phyloP scores from a whole-genome alignment of 2,113 vertebrate genomes.

The Passer montanus region DNA sequence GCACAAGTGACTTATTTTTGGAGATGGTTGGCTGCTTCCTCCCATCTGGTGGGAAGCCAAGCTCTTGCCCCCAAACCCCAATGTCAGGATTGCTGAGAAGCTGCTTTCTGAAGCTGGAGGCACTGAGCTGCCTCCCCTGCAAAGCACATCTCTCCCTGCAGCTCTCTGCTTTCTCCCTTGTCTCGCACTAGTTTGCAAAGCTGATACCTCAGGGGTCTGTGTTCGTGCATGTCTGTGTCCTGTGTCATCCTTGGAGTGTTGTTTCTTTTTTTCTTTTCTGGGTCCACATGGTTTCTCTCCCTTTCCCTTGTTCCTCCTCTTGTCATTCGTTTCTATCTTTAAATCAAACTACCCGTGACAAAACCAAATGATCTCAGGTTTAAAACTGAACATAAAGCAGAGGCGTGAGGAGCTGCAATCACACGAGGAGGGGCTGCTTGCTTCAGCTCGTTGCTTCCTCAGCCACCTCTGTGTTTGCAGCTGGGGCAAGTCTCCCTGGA shows the following conservation, averaged over 20 bases:
- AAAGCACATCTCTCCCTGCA: conserved; percentile 42
- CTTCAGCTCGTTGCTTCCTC: conserved; percentile 19
- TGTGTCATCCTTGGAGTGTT: conserved; percentile 39
- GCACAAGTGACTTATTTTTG: neutral
- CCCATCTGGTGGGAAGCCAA: neutral
- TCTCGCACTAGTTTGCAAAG: conserved; percentile 64
- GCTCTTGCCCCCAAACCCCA: neutral
- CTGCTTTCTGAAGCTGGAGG: conserved; percentile 29
- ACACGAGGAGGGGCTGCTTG: neutral
- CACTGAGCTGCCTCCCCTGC: conserved; percentile 4
- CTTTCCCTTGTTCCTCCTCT: neutral
- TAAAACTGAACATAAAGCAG: conserved; percentile 42
- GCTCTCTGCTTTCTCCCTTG: conserved; percentile 34
- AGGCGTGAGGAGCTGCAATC: conserved; percentile 41
- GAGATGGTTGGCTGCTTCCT: neutral
- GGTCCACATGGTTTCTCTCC: neutral
- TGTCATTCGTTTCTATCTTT: neutral
- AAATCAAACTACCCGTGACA: conserved; percentile 28
- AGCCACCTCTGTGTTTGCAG: neutral
- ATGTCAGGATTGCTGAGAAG: conserved; percentile 1
- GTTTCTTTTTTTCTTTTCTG: neutral
- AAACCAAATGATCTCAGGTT: conserved; percentile 68
- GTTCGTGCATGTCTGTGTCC: conserved; percentile 35
- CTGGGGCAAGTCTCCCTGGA: neutral
- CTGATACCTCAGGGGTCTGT: conserved; percentile 72